phyloP scores from a whole-genome alignment of 2,113 vertebrate species.

The Malurus melanocephalus region DNA sequence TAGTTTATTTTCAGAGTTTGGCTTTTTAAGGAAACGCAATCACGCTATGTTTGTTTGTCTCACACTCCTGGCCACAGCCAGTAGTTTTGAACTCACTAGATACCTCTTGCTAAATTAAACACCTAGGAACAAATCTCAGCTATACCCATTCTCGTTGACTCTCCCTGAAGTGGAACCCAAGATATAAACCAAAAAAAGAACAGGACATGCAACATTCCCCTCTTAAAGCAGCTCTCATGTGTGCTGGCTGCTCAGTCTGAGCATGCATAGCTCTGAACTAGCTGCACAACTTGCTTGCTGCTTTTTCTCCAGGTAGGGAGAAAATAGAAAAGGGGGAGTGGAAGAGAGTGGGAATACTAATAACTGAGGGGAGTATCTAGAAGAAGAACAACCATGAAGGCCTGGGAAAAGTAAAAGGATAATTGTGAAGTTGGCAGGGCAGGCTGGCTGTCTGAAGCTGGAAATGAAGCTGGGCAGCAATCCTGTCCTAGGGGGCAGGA shows the following conservation, averaged over 20 bases:
- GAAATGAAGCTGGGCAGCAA: background rate
- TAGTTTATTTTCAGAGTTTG: background rate
- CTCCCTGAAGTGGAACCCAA: accelerated
- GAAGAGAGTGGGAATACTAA: background rate
- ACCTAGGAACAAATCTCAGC: background rate
- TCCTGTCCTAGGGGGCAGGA: background rate
- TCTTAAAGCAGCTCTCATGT: background rate
- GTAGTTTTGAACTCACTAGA: background rate
- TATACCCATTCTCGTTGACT: background rate
- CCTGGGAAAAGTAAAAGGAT: background rate
- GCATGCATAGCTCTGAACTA: background rate
- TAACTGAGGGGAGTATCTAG: background rate
- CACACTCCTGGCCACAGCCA: background rate
- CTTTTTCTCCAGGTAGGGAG: background rate
- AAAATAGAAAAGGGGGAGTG: background rate
- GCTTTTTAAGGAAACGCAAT: background rate
- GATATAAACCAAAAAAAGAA: background rate
- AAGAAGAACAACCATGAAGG: background rate
- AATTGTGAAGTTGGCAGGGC: background rate
- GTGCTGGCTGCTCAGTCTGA: background rate
- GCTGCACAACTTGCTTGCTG: background rate
- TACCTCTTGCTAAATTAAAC: background rate
- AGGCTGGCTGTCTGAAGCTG: background rate
- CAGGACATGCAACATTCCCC: background rate
- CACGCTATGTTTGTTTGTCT: background rate